These are phyloP conservation scores for Pseudonaja textilis DNA, from an alignment of 2,113 vertebrate genomes.

Conservation along the genomic window DNA sequence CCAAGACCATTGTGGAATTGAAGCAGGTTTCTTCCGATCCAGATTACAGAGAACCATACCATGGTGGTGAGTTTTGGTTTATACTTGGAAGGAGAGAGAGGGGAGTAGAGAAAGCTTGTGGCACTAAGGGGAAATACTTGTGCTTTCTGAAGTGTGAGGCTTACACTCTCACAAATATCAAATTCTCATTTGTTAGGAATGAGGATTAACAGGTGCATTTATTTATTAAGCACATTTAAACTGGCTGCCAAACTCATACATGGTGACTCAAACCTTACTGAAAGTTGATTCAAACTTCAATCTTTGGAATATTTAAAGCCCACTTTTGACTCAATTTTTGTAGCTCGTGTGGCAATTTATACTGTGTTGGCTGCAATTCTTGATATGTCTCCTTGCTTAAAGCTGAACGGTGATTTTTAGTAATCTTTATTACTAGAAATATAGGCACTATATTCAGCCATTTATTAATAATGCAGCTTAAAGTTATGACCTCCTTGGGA, in stretches of 20 bases:
- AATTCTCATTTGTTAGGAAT: not conserved
- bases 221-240: not conserved
- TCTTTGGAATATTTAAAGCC: not conserved
- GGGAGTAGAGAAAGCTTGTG: not conserved
- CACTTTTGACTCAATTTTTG: not conserved
- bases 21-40: not conserved
- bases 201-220: not conserved
- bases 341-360: not conserved
- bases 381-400: not conserved
- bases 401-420: not conserved
- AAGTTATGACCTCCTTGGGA: not conserved
- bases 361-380: not conserved
- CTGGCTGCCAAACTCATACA: not conserved
- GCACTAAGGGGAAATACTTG: not conserved
- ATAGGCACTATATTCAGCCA: not conserved
- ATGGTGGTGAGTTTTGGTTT: slow-evolving; percentile 11
- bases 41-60: slow-evolving; percentile 22
- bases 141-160: not conserved
- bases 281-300: not conserved
- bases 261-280: not conserved
- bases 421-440: not conserved
- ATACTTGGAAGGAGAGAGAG: not conserved
- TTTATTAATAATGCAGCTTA: not conserved
- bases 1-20: not conserved
- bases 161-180: not conserved